A percentile compares a stretch with the other conserved stretches of the same genome.
phyloP scores from a whole-genome alignment of 2,797 vertebrate species.

The Brotula barbata region DNA sequence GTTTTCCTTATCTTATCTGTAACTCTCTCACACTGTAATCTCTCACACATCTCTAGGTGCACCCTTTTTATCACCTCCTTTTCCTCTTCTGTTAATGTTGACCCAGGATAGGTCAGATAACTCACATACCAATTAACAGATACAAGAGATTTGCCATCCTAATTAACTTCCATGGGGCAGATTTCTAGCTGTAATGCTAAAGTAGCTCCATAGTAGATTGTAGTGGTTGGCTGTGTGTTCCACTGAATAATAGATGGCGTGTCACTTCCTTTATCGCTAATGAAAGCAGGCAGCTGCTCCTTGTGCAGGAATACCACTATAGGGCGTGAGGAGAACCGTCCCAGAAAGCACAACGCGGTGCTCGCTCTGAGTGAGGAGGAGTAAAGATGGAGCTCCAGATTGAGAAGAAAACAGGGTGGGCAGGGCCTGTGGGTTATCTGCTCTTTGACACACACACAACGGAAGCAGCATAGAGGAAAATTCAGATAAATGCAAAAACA shows the following conservation, averaged over 20 bases:
- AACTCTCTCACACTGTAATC: background rate
- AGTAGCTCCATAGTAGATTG: conserved; percentile 27
- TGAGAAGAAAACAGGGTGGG: conserved; percentile 46
- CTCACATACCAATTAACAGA: conserved; percentile 51
- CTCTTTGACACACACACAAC: conserved; percentile 36
- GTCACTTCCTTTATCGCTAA: conserved; percentile 63
- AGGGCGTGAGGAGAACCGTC: conserved; percentile 22
- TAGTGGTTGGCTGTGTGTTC: conserved; percentile 39
- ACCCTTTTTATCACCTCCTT: background rate
- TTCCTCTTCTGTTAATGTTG: conserved; percentile 36
- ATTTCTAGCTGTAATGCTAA: conserved; percentile 35
- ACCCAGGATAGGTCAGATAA: conserved; percentile 24
- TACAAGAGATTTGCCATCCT: conserved; percentile 34
- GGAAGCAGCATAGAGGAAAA: conserved; percentile 8
- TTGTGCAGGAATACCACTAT: conserved; percentile 34
- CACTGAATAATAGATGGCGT: conserved; percentile 70
- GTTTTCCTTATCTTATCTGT: background rate
- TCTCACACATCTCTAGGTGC: background rate
- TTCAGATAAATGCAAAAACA: conserved; percentile 25
- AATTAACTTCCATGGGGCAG: conserved; percentile 48
- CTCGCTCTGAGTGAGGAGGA: conserved; percentile 14
- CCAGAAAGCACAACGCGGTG: conserved; percentile 28
- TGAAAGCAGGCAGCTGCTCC: conserved; percentile 67
- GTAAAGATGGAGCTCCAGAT: conserved; percentile 21
- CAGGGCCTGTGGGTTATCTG: conserved; percentile 57